Conservation (phyloP, 2,888 invertebrate species). For the Chrysolina americana region DNA sequence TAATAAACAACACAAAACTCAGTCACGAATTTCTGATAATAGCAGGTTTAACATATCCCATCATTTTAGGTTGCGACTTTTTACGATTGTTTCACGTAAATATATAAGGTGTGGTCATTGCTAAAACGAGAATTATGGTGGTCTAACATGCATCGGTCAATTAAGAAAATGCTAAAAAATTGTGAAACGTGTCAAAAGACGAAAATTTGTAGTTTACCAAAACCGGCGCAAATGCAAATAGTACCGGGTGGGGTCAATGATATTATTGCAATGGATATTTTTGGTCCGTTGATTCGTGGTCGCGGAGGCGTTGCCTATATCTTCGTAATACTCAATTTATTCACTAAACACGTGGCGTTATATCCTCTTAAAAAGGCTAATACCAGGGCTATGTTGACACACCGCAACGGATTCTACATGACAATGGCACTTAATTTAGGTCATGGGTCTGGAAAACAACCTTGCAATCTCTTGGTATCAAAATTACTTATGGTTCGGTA, state of each 20-base stretch:
- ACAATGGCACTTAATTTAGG: conserved; percentile 28
- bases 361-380: background rate
- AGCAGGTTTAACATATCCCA: conserved; percentile 14
- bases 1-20: conserved; percentile 10
- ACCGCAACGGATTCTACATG: conserved; percentile 12
- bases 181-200: conserved; percentile 22
- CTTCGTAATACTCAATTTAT: conserved; percentile 10
- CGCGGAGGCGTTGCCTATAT: background rate
- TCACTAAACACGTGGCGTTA: background rate
- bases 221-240: conserved; percentile 21
- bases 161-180: background rate
- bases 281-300: background rate
- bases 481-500: background rate
- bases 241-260: background rate
- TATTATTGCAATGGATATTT: background rate
- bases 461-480: background rate
- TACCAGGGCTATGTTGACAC: conserved; percentile 8
- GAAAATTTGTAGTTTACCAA: conserved; percentile 21
- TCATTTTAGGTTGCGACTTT: conserved; percentile 27
- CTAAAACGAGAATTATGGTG: no score
- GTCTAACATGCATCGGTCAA: no score
- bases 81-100: conserved; percentile 11
- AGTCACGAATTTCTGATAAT: conserved; percentile 27
- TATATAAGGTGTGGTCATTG: no score
- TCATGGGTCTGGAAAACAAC: conserved; percentile 14